Evolutionary conservation across 2,797 vertebrate species (phyloP), one percentile per base, ranked within the genome.

Genomic region (Valencia hispanica): DNA sequence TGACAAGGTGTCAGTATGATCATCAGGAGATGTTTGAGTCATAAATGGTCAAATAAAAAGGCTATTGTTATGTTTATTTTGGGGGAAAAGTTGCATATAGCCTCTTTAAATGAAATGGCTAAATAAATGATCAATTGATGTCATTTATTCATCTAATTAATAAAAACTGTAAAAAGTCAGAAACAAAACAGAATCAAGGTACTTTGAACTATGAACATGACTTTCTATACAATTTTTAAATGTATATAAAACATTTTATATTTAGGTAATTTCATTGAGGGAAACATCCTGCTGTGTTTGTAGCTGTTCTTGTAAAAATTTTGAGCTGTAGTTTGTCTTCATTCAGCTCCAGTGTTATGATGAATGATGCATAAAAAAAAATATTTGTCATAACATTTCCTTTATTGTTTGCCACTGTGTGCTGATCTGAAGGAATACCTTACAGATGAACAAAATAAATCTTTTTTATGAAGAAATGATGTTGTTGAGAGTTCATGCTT

Each of bases 351-450:
- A 34, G 8, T 30, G 41, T 51, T 77, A 61, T 53, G n/a, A 57
- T 84, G 66, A 76, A 78, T 83, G 78, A 76, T 85, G 70, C 80
- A 72, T 45, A 51, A 55, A 73, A 73, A 79, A 68, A 65, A 83
- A 68, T 83, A 66, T 74, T 85, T 68, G 79, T 81, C 72, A 4
- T 66, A 66, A 41, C n/a, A 15, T 11, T 3, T 63, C 32, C 17
- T 63, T 63, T 36, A 36, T 36, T 63, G 59, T 22, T 22, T 63
- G 22, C 20, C 4, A 8, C 36, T 63, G 9, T 63, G 18, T 73
- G 83, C 41, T 41, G 51, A 30, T 55, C 63, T 87, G 80, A 88
- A 91, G 84, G 75, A 86, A 79, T 70, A 81, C 65, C 53, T 65
- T 5, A 43, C 32, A 20, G 30, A 81, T 63, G 1, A 68, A 65